Percentiles rank a stretch among this genome's conserved stretches.
Evolutionary conservation across 1,140 invertebrate genomes (phyloP).

Genomic region (Pseudomyrmex sp.): DNA sequence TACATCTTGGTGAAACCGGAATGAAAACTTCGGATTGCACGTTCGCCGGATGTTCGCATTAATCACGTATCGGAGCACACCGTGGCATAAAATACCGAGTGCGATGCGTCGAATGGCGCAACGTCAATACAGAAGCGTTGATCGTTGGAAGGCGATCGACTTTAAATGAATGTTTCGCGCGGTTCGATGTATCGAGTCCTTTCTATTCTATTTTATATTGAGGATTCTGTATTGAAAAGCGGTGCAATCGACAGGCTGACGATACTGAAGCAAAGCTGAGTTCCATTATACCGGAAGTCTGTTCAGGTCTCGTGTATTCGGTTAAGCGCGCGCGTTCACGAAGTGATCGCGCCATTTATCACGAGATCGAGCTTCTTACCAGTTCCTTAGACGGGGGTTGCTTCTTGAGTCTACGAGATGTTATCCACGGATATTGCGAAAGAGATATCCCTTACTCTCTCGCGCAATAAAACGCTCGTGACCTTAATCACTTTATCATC

Average conservation of each 20-base stretch:
- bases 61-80: no score
- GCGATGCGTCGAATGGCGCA: no score
- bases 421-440: conserved; percentile 37
- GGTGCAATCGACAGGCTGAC: conserved; percentile 33
- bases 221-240: background rate
- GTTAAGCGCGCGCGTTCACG: background rate
- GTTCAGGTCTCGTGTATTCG: conserved; percentile 24
- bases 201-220: background rate
- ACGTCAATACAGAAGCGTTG: background rate
- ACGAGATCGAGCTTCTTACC: conserved; percentile 47
- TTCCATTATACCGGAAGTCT: conserved; percentile 47
- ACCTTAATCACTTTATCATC: conserved; percentile 41
- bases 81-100: no score
- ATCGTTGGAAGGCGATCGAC: background rate
- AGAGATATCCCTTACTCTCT: background rate
- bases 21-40: background rate
- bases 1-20: background rate
- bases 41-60: background rate
- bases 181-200: background rate
- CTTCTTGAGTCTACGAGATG: conserved; percentile 34
- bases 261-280: conserved; percentile 22
- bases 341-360: conserved; percentile 47
- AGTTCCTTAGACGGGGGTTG: background rate
- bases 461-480: conserved; percentile 34
- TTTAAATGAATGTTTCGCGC: background rate